Evolutionary conservation across 2,113 vertebrate species (phyloP).

Genomic region (Todiramphus chloris): DNA sequence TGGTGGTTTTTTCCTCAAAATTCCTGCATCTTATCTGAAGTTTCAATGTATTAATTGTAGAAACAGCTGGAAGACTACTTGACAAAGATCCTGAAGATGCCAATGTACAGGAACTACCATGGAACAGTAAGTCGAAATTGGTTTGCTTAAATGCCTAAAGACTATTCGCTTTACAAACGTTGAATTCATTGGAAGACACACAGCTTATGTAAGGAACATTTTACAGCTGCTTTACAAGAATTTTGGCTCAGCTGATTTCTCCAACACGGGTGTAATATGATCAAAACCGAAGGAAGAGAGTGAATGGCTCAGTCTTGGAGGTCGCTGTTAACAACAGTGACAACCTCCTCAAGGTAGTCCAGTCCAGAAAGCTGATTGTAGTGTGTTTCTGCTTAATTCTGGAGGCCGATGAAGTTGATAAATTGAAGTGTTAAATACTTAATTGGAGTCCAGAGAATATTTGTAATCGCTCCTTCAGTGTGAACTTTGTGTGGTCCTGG

Average conservation of each 20-base stretch:
- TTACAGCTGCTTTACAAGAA: background rate
- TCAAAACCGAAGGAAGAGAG: background rate
- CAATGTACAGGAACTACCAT: constrained; percentile 92
- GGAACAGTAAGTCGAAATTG: constrained; percentile 83
- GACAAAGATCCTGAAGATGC: constrained; percentile 91
- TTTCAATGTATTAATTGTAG: constrained; percentile 75
- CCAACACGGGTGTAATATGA: background rate
- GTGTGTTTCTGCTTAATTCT: background rate
- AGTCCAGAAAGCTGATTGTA: background rate
- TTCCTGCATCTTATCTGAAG: background rate
- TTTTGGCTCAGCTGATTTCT: background rate
- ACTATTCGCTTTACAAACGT: background rate
- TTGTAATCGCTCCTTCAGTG: background rate
- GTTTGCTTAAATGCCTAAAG: background rate
- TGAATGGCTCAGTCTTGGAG: background rate
- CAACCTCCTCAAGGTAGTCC: background rate
- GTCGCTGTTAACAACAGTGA: background rate
- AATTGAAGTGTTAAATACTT: background rate
- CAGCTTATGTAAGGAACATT: background rate
- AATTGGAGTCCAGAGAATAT: background rate
- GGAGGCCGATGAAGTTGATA: background rate
- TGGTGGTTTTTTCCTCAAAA: background rate
- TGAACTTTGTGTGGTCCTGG: background rate
- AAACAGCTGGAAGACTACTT: constrained; percentile 97
- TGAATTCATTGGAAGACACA: background rate